Evolutionary conservation across 1,140 invertebrate genomes (phyloP).

Genomic region (Ptiloglossa arizonensis): DNA sequence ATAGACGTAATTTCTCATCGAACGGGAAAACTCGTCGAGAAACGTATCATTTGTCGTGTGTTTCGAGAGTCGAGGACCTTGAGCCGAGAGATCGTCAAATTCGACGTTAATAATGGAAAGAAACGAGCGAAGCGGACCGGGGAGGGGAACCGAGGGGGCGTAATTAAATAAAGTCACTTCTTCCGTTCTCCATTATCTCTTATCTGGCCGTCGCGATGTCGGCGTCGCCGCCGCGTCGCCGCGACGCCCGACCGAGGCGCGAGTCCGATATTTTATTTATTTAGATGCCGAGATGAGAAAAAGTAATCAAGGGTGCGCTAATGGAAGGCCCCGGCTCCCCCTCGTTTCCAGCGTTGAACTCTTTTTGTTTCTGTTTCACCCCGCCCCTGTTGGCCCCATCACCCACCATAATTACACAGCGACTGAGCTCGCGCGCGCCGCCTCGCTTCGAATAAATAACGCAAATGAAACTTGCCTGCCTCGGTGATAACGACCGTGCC

Average conservation of each 20-base stretch:
- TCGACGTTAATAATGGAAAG: slow-evolving; percentile 43
- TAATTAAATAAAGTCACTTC: slow-evolving; percentile 80
- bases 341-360: slow-evolving; percentile 70
- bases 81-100: slow-evolving; percentile 14
- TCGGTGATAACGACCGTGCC: slow-evolving; percentile 67
- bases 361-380: slow-evolving; percentile 71
- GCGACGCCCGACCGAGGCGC: slow-evolving; percentile 64
- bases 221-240: slow-evolving; percentile 66
- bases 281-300: slow-evolving; percentile 80
- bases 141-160: slow-evolving; percentile 28
- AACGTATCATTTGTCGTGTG: neutral
- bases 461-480: slow-evolving; percentile 78
- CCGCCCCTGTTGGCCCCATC: slow-evolving; percentile 50
- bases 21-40: too few relatives aligned
- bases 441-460: slow-evolving; percentile 76
- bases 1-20: too few relatives aligned
- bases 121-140: slow-evolving; percentile 10
- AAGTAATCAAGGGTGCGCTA: slow-evolving; percentile 82
- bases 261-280: slow-evolving; percentile 82
- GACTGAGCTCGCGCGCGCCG: slow-evolving; percentile 53
- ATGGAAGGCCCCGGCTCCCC: slow-evolving; percentile 74
- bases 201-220: slow-evolving; percentile 74
- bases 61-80: slow-evolving; percentile 1
- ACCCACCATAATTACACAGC: slow-evolving; percentile 79
- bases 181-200: slow-evolving; percentile 77